Percentiles rank a stretch among this genome's conserved stretches.
Evolutionary conservation across 2,113 vertebrate species (phyloP).

Genomic region (Epinephelus lanceolatus): DNA sequence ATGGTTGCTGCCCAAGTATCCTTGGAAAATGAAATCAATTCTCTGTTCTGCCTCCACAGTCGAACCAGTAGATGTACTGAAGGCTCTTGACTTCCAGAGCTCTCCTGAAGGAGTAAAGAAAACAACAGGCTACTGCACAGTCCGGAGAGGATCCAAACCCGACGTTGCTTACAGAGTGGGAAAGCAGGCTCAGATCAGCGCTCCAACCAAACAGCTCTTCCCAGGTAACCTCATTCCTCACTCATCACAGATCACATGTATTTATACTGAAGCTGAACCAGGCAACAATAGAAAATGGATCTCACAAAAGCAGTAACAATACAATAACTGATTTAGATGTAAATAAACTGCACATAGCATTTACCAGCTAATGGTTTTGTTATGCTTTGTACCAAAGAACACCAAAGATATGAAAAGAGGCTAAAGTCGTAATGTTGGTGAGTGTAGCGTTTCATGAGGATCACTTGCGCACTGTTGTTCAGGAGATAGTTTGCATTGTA

Average conservation of each 20-base stretch:
- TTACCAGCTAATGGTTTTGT: neutral
- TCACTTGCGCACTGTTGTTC: neutral
- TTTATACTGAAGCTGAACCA: conserved; percentile 9
- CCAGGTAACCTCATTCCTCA: conserved; percentile 86
- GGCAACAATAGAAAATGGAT: conserved; percentile 1
- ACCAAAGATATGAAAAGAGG: neutral
- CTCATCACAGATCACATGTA: neutral
- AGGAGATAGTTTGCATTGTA: neutral
- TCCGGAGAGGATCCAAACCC: conserved; percentile 92
- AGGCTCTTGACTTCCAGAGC: conserved; percentile 94
- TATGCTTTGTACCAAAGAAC: neutral
- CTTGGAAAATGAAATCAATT: neutral
- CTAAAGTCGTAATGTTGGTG: neutral
- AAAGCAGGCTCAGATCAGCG: conserved; percentile 93
- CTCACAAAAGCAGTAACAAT: neutral
- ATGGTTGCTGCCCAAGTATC: neutral
- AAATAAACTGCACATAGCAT: neutral
- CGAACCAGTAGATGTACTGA: conserved; percentile 94
- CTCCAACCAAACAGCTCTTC: conserved; percentile 95
- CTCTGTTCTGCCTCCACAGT: conserved; percentile 83
- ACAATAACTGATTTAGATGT: neutral
- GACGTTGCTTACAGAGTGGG: conserved; percentile 93
- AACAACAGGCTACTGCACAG: conserved; percentile 93
- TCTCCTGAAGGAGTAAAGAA: conserved; percentile 94
- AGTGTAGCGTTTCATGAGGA: neutral